A percentile compares a stretch with the other conserved stretches of the same genome.
phyloP scores from a whole-genome alignment of 1,140 invertebrate genomes.

The Parasteatoda tepidariorum region DNA sequence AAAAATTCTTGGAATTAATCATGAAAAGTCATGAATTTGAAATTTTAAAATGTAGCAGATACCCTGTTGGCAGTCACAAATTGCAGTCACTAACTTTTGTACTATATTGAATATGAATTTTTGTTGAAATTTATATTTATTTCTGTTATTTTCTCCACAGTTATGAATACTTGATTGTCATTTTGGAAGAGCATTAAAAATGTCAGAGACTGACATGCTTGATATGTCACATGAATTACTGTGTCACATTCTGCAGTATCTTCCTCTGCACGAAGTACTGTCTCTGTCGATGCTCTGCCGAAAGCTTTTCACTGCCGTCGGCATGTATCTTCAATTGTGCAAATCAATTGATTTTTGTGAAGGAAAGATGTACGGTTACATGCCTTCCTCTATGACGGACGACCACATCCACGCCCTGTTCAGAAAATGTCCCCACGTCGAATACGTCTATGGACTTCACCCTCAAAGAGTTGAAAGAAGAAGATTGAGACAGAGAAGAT shows the following conservation, averaged over 20 bases:
- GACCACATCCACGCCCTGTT: constrained; percentile 62
- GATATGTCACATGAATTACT: constrained; percentile 46
- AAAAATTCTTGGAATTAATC: too few species aligned
- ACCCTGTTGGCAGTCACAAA: too few species aligned
- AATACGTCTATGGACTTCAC: constrained; percentile 65
- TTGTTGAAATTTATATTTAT: too few species aligned
- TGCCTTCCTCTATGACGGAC: constrained; percentile 64
- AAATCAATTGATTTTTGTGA: constrained; percentile 48
- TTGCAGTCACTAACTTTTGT: too few species aligned
- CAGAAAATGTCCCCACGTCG: constrained; percentile 64
- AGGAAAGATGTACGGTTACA: constrained; percentile 61
- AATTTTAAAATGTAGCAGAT: too few species aligned
- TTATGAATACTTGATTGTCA: too few species aligned
- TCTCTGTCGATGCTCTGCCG: constrained; percentile 33
- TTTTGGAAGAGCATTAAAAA: too few species aligned
- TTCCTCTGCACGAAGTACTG: constrained; percentile 45
- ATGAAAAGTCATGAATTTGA: too few species aligned
- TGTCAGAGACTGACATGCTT: too few species aligned
- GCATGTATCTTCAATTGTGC: constrained; percentile 32
- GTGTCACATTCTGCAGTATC: constrained; percentile 46
- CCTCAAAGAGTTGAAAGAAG: constrained; percentile 62
- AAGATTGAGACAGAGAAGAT: constrained; percentile 56
- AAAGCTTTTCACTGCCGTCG: constrained; percentile 28
- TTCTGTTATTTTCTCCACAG: too few species aligned
- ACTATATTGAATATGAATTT: too few species aligned